Base-by-base conservation (phyloP, 2,888 invertebrate species). In the Ormyrus labotus region DNA sequence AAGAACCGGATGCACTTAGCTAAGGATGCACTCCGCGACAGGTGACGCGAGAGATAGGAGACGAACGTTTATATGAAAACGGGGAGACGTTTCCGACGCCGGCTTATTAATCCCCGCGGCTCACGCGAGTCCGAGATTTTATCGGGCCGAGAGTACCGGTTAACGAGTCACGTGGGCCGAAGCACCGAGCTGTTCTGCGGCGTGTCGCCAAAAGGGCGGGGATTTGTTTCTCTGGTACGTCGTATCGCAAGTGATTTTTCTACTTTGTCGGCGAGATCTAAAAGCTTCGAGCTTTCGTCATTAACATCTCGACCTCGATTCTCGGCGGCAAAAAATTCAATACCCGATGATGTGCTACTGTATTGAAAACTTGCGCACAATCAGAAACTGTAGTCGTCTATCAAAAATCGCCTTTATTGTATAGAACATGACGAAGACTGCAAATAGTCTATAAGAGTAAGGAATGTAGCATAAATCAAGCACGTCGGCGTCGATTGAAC, bases 281-380 rank as follows among this genome's bases (percentile, higher is more conserved):
- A 19, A 19, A 19, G 19, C 19, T 19, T 19, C 19, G 19, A 19
- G 19, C 19, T 19, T 19, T 19, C 19, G 50, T 58, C 65, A 58
- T 74, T 61, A 71, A 61, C 34, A 34, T 51, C 55, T 73, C 75
- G 53, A 7, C n/a, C 51, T 48, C 67, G 51, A 53, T 61, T 47
- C 48, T 48, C 47, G 19, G 19, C 8, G 10, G 48, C 65, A 2
- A 19, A 19, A 2, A 19, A 19, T 1, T 19, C 19, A 19, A 19
- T 19, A 2, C 19, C 19, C 19, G 19, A 19, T 19, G 19, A 19
- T 19, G 19, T 19, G 19, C 19, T 19, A 19, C 19, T 19, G 47
- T 11, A 48, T 47, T 48, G 13, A 47, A 48, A 45, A 9, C n/a
- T 10, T 19, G 51, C 47, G 9, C 53, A 64, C 10, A 19, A 48